Base-by-base conservation (phyloP, 2,888 invertebrate genomes). In the Coelogynopora nodosa region DNA sequence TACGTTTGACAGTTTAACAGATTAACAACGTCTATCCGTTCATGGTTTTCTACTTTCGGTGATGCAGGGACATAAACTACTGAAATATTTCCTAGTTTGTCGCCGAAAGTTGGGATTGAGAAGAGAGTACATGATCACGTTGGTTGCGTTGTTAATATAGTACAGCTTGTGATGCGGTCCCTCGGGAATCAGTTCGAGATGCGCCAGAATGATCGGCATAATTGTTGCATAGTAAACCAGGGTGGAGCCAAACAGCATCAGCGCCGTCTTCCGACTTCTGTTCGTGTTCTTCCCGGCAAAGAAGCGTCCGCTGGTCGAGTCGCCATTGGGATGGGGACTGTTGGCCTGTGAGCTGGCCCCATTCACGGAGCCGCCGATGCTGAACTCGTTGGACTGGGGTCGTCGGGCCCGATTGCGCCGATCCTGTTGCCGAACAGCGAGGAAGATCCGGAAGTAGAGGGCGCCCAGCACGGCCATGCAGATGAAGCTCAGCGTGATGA, bases 121-220 rank as follows among this genome's bases (percentile, higher is more conserved):
- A 2, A 74, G 67, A 1, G 85, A 85, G 80, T 85, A 85, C 27
- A 85, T 82, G n/a, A 85, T 82, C 2, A 85, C 67, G 28, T 85
- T 85, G 10, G 67, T 81, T 5, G 85, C 85, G 29, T 85, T 85
- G 74, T 85, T 85, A 18, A 85, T 67, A 26, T 85, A 85, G 67
- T 85, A 85, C 23, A 85, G 28, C 29, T 85, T 31, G 49, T 85
- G 85, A 29, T 85, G 29, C 13, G 84, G 84, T 5, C 84, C 84
- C n/a, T 67, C 49, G 18, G 84, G 84, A 10, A 84, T 84, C 13
- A 84, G n/a, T 2, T 74, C 2, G 2, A 67, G 31, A 13, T 67
- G 49, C 1, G 67, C 84, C 30, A 82, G 28, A 10, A 85, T 74
- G 2, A 85, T 27, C 28, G 85, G 85, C 31, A 85, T 31, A 13